A percentile compares a stretch with the other conserved stretches of the same genome.
Conservation (phyloP, 2,888 invertebrate species). For the Callosobruchus maculatus region DNA sequence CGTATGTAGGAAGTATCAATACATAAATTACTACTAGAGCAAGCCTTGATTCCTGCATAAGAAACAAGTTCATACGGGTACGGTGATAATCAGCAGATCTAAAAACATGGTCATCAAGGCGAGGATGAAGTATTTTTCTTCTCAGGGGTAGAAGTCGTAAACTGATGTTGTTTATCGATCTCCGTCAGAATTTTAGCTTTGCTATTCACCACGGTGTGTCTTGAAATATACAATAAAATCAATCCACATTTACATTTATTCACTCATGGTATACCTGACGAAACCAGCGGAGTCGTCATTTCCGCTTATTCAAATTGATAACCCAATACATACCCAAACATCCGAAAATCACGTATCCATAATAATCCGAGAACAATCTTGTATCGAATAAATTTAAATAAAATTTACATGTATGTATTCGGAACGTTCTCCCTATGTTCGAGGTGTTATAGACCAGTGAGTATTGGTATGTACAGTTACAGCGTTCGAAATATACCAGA, state of each 20-base stretch:
- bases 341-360: conserved; percentile 2
- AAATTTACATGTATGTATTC: conserved; percentile 9
- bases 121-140: no score
- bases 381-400: conserved; percentile 13
- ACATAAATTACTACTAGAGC: no score
- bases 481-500: no score
- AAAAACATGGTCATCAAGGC: no score
- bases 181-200: no score
- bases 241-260: not conserved
- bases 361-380: conserved; percentile 7
- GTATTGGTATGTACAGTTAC: no score
- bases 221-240: not conserved
- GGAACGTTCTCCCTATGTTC: not conserved
- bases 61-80: no score
- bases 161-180: no score
- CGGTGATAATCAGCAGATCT: no score
- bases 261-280: not conserved
- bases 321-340: not conserved
- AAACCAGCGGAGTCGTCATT: not conserved
- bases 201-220: not conserved
- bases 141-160: no score
- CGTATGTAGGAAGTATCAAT: no score
- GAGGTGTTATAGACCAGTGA: not conserved
- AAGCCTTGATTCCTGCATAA: no score
- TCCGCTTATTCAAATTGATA: conserved; percentile 3